Base-by-base conservation (phyloP, 2,113 vertebrate genomes). In the Rhizomys pruinosus region DNA sequence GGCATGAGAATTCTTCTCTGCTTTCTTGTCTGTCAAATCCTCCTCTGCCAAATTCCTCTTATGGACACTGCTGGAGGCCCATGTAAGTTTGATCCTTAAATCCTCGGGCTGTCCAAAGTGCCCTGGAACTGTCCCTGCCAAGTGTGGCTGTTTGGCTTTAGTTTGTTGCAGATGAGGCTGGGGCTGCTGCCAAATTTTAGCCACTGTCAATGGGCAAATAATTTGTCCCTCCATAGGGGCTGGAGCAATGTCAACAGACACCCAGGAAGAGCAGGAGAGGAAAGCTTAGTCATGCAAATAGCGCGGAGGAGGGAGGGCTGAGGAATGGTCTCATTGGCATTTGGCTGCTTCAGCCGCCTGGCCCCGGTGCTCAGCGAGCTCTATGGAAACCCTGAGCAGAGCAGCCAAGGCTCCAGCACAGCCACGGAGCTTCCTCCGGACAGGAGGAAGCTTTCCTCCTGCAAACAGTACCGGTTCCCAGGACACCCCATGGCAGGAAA, bases 391-490 rank as follows among this genome's bases (percentile, higher is more conserved):
- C 93, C 97, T 97, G 91, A 64, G 95, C 88, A 87, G 97, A 95
- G 98, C 96, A 96, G 98, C 97, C 96, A 97, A 94, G 90, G 87
- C 96, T 95, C 47, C 55, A 86, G 97, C 95, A 87, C 96, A 89
- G 98, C 98, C 98, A 97, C 97, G 97, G 98, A 96, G 96, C 96
- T 97, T 97, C 98, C 98, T 97, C 97, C 97, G 96, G 87, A 94
- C 84, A 22, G 94, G 96, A 97, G 97, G n/a, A n/a, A n/a, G n/a
- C n/a, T n/a, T n/a, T n/a, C n/a, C n/a, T n/a, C n/a, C n/a, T n/a
- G n/a, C 97, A 98, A 98, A 98, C 97, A 97, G 94, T 93, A 96
- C 91, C 91, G 96, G 97, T 99, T 98, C 98, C 98, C 98, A 98
- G 98, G 98, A 98, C 97, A 98, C 97, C 34, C 61, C 93, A 96